Conservation (phyloP, 2,113 vertebrate species). For the Orycteropus afer region DNA sequence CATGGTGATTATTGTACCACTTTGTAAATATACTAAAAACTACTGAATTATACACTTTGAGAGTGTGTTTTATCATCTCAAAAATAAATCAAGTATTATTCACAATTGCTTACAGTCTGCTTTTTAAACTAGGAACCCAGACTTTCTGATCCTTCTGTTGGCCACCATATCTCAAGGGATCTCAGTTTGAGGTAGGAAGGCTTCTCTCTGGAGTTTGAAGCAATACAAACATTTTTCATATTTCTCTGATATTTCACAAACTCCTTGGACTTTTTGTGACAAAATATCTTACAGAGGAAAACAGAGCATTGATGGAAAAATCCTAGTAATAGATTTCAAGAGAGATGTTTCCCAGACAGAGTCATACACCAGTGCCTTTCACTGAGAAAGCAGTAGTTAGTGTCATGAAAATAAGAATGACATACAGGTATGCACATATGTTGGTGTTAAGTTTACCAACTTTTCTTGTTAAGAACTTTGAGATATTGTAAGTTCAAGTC, state of each 20-base stretch:
- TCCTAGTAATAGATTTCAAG: not conserved
- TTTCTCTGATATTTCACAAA: not conserved
- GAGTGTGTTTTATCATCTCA: not conserved
- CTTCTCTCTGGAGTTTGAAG: not conserved
- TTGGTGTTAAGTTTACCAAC: not conserved
- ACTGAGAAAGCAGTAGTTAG: not conserved
- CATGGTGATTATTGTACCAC: not conserved
- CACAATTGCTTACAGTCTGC: not conserved
- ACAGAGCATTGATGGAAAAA: not conserved
- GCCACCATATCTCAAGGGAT: not conserved
- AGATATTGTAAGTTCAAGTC: not conserved
- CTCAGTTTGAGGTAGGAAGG: not conserved
- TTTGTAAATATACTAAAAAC: slow-evolving; percentile 1
- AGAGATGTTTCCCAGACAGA: not conserved
- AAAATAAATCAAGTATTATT: not conserved
- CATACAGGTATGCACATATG: not conserved
- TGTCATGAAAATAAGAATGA: not conserved
- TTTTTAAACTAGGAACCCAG: not conserved
- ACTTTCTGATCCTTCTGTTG: not conserved
- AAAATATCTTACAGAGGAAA: slow-evolving; percentile 49
- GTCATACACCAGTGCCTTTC: not conserved
- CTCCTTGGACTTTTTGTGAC: not conserved
- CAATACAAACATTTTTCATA: slow-evolving; percentile 3
- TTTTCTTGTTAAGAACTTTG: not conserved
- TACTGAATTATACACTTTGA: not conserved